These are phyloP conservation scores for Theodoxus fluviatilis DNA, from an alignment of 2,888 invertebrate genomes.

Conservation along the genomic window DNA sequence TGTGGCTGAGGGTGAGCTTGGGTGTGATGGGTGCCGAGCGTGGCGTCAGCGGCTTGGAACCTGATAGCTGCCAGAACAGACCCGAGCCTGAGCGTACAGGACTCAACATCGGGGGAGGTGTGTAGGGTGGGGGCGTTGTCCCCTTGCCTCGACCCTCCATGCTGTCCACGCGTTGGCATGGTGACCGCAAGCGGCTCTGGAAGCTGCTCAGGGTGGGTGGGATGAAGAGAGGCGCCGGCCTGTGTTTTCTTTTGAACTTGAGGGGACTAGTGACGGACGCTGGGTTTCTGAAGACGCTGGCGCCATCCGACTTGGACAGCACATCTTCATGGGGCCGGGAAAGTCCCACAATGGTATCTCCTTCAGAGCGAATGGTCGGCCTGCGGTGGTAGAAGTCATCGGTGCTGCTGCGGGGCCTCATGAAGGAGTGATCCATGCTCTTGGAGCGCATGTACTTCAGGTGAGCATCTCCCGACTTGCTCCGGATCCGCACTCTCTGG, in stretches of 20 bases:
- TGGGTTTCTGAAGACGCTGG: constrained; percentile 82
- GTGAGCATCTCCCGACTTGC: constrained; percentile 54
- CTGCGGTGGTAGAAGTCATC: constrained; percentile 48
- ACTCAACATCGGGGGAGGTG: constrained; percentile 92
- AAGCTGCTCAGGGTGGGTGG: constrained; percentile 67
- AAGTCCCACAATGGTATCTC: constrained; percentile 33
- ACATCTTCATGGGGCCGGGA: constrained; percentile 38
- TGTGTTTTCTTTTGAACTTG: constrained; percentile 60
- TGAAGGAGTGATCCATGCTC: constrained; percentile 50
- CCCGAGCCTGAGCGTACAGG: constrained; percentile 90
- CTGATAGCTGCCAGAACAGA: constrained; percentile 72
- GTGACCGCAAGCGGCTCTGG: constrained; percentile 70
- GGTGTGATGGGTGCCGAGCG: constrained; percentile 62
- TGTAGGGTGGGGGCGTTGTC: constrained; percentile 74
- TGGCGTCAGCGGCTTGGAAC: constrained; percentile 47
- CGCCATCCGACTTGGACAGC: constrained; percentile 69
- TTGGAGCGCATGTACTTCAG: constrained; percentile 44
- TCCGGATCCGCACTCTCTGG: constrained; percentile 41
- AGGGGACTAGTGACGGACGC: constrained; percentile 71
- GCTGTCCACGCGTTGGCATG: constrained; percentile 59
- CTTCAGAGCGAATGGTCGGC: constrained; percentile 44
- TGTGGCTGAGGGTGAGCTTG: constrained; percentile 31
- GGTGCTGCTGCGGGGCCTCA: constrained; percentile 49
- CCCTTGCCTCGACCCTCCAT: constrained; percentile 38
- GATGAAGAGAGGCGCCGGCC: constrained; percentile 66